Evolutionary conservation across 2,888 invertebrate genomes (phyloP), one percentile per base, ranked within the genome.

Genomic region (Eristalis intricaria): DNA sequence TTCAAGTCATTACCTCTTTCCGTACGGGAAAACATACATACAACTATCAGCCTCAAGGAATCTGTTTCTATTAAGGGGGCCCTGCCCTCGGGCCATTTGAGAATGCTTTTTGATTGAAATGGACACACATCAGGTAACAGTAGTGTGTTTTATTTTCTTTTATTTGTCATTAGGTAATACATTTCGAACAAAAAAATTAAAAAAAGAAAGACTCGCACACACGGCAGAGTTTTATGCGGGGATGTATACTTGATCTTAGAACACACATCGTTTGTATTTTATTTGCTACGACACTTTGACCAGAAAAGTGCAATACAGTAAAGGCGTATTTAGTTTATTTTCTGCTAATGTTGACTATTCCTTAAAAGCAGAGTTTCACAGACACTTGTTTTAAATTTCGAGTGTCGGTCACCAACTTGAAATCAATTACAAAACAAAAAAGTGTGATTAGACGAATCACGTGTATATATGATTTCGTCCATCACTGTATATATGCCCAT

Each of bases 1-100:
- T 32, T 26, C 78, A 86, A 87, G 87, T 87, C 87, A 87, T 84
- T 84, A 86, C 86, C 74, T 50, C 50, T 81, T 81, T 64, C 78
- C 75, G 61, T 78, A 71, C 61, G 83, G 78, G 70, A 76, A 76
- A 80, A 61, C 75, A 63, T 71, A 79, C 66, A 79, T 71, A 79
- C 66, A 79, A 50, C 50, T 50, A 84, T 87, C 84, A 64, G 78
- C 87, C 84, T 13, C 60, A 84, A 84, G 87, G 76, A 87, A 87
- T 84, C 84, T 76, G 43, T 64, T 56, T 84, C 79, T 66, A 79
- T 84, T 84, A 68, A 50, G 19, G 84, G 50, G 43, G 83, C 84
- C 76, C 76, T 80, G 84, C 87, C 87, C 84, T 84, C 58, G 38
- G 69, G 84, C 43, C 32, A 69, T 84, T 84, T 64, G 19, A 79